Evolutionary conservation across 2,888 invertebrate genomes (phyloP), one percentile per base, ranked within the genome.

Genomic region (Myopa testacea): DNA sequence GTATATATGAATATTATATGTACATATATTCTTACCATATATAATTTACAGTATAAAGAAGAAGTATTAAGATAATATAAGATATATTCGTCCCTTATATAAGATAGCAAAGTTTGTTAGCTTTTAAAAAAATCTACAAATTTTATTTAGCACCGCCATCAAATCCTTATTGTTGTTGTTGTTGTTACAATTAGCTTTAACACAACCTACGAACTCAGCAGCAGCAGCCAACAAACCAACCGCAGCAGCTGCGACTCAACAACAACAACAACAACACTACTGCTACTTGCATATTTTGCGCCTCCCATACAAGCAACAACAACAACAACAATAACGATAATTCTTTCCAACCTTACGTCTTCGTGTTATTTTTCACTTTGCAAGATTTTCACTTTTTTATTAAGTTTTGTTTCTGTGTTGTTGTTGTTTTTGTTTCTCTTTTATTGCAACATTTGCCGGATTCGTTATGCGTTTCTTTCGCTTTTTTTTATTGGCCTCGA

Each of bases 401-500:
- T 58, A 40, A 38, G 4, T 62, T 52, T 55, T n/a, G n/a, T 10
- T 45, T 63, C 50, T 55, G 8, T 26, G 19, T 19, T 50, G 45
- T 19, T 16, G 19, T 50, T 75, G 50, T 63, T 65, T 74, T 72
- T 70, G 45, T 37, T 63, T 52, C 26, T 70, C n/a, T 19, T 65
- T 55, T 60, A 50, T 69, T 63, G 19, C 38, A 55, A 55, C 65
- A 71, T 72, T 71, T 78, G 69, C 70, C 77, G 74, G 70, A 78
- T 77, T 62, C 52, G 38, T 45, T 70, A 26, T 69, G 69, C 73
- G 50, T 65, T 69, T 76, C 78, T 79, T 78, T 45, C 55, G 74
- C 62, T 73, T 63, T 71, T 45, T 74, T 67, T 77, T 69, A 77
- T 65, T 78, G 71, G 77, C 78, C 79, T 76, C 79, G 75, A 60